Evolutionary conservation across 2,113 vertebrate genomes (phyloP).

Genomic region (Hydrochoerus hydrochaeris): DNA sequence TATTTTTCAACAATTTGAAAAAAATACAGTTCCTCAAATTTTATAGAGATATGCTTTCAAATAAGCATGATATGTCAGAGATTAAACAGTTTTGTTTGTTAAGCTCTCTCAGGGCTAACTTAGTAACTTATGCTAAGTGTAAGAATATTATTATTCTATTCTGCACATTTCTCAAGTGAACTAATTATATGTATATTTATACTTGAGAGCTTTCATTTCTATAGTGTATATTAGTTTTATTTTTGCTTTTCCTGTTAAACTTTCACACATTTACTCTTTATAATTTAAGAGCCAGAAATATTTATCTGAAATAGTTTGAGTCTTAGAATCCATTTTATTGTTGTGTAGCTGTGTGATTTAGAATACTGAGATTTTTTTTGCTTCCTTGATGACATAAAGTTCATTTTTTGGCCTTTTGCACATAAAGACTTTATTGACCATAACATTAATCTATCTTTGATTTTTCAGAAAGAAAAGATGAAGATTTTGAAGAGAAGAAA

Average conservation of each 20-base stretch:
- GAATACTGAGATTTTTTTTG: background rate
- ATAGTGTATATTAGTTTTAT: background rate
- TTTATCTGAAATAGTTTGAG: background rate
- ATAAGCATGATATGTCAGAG: background rate
- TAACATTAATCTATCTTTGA: conserved; percentile 53
- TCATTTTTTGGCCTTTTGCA: background rate
- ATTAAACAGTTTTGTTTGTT: background rate
- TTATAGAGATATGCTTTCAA: background rate
- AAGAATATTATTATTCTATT: background rate
- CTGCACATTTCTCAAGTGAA: background rate
- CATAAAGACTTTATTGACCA: background rate
- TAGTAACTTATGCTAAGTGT: background rate
- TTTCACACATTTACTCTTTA: background rate
- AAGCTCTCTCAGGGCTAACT: background rate
- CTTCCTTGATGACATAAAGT: background rate
- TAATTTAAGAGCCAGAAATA: background rate
- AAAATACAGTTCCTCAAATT: background rate
- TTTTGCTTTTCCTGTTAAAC: background rate
- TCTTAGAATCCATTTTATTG: background rate
- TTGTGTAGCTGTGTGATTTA: conserved; percentile 20
- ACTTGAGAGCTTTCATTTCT: background rate
- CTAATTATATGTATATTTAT: background rate
- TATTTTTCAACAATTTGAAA: background rate
- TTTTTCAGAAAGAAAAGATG: conserved; percentile 91
- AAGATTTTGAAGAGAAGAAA: conserved; percentile 93